These are phyloP conservation scores for Brachyhypopomus gauderio DNA, from an alignment of 2,113 vertebrate genomes.

Conservation along the genomic window DNA sequence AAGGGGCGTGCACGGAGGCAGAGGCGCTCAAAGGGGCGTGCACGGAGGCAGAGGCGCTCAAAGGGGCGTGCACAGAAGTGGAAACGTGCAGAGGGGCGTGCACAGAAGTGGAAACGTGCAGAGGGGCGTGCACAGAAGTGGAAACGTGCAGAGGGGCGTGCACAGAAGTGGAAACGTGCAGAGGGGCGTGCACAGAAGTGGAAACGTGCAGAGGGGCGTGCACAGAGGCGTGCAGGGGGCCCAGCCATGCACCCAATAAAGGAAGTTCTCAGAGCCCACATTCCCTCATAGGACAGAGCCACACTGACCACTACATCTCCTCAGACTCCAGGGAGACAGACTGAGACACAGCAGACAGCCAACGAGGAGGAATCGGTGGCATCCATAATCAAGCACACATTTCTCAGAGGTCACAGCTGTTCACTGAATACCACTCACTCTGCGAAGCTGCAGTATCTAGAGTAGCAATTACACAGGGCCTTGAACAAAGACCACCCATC, in stretches of 20 bases:
- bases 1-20: no score
- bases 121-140: no score
- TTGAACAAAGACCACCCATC: conserved; percentile 6
- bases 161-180: no score
- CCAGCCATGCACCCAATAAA: no score
- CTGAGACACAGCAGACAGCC: background rate
- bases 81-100: no score
- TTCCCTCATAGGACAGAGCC: background rate
- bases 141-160: no score
- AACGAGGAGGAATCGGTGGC: background rate
- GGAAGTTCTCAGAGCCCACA: no score
- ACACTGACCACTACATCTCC: background rate
- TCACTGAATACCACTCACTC: conserved; percentile 15
- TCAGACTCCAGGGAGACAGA: background rate
- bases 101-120: no score
- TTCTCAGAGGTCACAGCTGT: conserved; percentile 12
- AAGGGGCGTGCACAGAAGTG: no score
- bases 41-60: no score
- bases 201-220: background rate
- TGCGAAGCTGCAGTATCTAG: background rate
- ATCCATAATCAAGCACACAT: conserved; percentile 17
- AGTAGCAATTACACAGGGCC: conserved; percentile 2
- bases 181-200: no score
- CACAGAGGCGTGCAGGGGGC: background rate
- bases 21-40: no score